phyloP scores from a whole-genome alignment of 2,888 invertebrate genomes.

The Alloplasta piceator region DNA sequence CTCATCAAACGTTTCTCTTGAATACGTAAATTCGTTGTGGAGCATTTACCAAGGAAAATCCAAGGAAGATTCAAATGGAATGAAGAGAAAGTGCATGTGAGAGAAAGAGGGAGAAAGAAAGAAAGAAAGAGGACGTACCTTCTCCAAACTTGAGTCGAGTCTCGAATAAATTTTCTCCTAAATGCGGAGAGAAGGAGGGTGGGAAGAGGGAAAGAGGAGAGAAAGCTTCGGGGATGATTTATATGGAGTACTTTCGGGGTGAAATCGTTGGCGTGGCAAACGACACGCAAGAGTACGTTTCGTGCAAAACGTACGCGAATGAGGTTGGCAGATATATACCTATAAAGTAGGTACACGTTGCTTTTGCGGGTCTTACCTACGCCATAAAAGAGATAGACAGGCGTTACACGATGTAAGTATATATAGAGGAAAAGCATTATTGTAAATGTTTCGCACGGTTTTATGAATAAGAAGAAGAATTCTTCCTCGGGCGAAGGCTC shows the following conservation, averaged over 20 bases:
- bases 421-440: constrained; percentile 26
- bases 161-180: constrained; percentile 58
- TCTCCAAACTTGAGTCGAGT: constrained; percentile 33
- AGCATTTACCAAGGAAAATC: constrained; percentile 20
- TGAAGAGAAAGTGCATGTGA: constrained; percentile 36
- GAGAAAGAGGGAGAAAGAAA: too few relatives aligned
- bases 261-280: constrained; percentile 42
- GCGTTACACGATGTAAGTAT: constrained; percentile 6
- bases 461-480: background rate
- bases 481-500: constrained; percentile 14
- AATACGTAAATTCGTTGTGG: too few relatives aligned
- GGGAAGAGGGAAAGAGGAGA: background rate
- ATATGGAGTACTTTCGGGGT: constrained; percentile 41
- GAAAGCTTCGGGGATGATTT: constrained; percentile 41
- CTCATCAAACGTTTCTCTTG: too few relatives aligned
- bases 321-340: background rate
- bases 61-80: constrained; percentile 41
- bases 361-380: background rate
- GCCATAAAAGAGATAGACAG: constrained; percentile 29
- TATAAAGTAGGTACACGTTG: background rate
- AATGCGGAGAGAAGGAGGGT: background rate
- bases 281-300: constrained; percentile 59
- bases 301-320: constrained; percentile 29
- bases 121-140: constrained; percentile 18
- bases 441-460: constrained; percentile 44